Percentiles rank a stretch among this genome's conserved stretches.
Conservation (phyloP, 2,113 vertebrate species). For the Acinonyx jubatus region DNA sequence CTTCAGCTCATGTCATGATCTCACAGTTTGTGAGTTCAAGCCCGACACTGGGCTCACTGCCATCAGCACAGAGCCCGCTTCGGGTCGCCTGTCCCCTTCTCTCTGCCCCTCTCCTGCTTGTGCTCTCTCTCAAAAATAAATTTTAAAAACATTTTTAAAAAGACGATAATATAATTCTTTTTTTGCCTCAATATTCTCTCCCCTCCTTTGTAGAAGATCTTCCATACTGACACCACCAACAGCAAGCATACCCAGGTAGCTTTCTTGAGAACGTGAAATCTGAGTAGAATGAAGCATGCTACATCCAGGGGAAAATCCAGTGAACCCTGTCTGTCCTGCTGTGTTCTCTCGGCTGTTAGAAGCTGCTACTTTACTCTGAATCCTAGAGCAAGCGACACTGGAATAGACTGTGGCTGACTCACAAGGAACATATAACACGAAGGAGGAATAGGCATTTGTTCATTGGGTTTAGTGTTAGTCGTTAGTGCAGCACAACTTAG, state of each 20-base stretch:
- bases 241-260: neutral
- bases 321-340: accelerated
- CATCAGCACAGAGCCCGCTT: too few relatives aligned
- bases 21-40: too few relatives aligned
- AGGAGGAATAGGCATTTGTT: neutral
- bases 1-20: too few relatives aligned
- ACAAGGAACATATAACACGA: accelerated
- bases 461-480: neutral
- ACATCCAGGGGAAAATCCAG: accelerated
- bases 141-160: neutral
- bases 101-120: too few relatives aligned
- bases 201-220: neutral
- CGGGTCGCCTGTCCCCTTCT: too few relatives aligned
- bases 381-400: neutral
- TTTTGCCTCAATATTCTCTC: neutral
- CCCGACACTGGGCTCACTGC: too few relatives aligned
- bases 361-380: neutral
- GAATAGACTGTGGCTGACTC: accelerated
- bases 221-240: accelerated
- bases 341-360: neutral
- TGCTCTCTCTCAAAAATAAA: too few relatives aligned
- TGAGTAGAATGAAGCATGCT: neutral
- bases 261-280: neutral
- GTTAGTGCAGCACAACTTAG: neutral
- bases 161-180: neutral